Percentiles rank a stretch among this genome's conserved stretches.
phyloP scores from a whole-genome alignment of 1,140 invertebrate genomes.

The Coptotermes formosanus region DNA sequence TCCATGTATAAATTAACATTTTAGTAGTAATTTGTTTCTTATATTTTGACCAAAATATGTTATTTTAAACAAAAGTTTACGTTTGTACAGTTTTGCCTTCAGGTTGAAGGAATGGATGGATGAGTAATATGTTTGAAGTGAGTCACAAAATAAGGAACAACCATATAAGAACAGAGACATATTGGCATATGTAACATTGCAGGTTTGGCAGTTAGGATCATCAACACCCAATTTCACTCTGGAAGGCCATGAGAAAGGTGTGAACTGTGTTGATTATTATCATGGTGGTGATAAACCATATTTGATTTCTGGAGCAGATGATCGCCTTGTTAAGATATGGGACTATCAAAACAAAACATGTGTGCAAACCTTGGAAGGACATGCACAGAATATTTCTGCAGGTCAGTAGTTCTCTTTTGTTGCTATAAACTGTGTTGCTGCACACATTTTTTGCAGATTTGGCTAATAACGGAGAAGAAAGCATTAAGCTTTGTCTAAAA shows the following conservation, averaged over 20 bases:
- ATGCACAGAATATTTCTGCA: slow-evolving; percentile 93
- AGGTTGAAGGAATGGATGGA: too few relatives aligned
- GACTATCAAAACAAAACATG: slow-evolving; percentile 99
- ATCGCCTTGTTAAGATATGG: slow-evolving; percentile 97
- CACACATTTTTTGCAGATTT: too few relatives aligned
- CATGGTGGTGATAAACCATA: slow-evolving; percentile 99
- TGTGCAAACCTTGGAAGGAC: slow-evolving; percentile 96
- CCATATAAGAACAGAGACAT: too few relatives aligned
- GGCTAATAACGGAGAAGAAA: neutral
- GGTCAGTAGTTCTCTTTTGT: slow-evolving; percentile 37
- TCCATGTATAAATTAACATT: too few relatives aligned
- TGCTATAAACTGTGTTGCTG: too few relatives aligned
- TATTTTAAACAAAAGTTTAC: too few relatives aligned
- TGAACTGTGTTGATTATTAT: slow-evolving; percentile 99
- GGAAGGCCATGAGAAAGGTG: slow-evolving; percentile 98
- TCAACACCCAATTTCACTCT: slow-evolving; percentile 97
- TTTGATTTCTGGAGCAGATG: slow-evolving; percentile 97
- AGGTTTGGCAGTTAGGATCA: slow-evolving; percentile 96
- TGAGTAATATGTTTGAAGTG: too few relatives aligned
- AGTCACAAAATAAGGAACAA: too few relatives aligned
- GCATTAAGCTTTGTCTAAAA: neutral
- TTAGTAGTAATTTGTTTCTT: too few relatives aligned
- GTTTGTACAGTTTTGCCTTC: too few relatives aligned
- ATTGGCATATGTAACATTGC: slow-evolving; percentile 21
- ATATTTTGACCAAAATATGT: too few relatives aligned